Percentiles rank a stretch among this genome's conserved stretches.
Evolutionary conservation across 2,113 vertebrate genomes (phyloP).

Genomic region (Polypterus bichir): DNA sequence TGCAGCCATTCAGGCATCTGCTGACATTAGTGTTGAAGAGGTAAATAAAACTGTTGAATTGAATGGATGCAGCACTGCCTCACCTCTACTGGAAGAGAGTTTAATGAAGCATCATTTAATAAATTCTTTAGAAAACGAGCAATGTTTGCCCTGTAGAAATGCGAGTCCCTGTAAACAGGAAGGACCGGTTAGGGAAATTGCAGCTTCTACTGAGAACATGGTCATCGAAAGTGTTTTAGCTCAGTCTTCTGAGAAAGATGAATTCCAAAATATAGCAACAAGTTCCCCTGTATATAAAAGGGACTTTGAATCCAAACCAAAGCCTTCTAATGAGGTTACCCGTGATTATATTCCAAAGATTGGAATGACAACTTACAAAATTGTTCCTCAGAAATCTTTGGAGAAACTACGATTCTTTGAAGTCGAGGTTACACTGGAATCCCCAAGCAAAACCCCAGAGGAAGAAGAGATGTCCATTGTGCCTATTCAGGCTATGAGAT

Average conservation of each 20-base stretch:
- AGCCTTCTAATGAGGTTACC: constrained; percentile 83
- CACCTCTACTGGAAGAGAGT: constrained; percentile 26
- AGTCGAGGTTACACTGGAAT: constrained; percentile 57
- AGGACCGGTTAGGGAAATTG: constrained; percentile 30
- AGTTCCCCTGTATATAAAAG: constrained; percentile 40
- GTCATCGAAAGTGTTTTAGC: background rate
- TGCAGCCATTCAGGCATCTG: constrained; percentile 25
- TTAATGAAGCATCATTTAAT: constrained; percentile 16
- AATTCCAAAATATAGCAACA: constrained; percentile 25
- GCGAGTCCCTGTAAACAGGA: constrained; percentile 5
- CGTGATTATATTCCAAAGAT: constrained; percentile 89
- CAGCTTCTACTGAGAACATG: constrained; percentile 37
- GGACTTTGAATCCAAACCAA: constrained; percentile 63
- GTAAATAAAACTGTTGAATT: constrained; percentile 8
- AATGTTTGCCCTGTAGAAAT: constrained; percentile 4
- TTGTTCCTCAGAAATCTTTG: constrained; percentile 75
- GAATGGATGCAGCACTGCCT: constrained; percentile 5
- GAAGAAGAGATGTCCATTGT: constrained; percentile 7
- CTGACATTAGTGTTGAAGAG: constrained; percentile 4
- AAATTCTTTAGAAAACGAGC: constrained; percentile 11
- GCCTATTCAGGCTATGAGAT: too few species aligned
- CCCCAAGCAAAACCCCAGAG: constrained; percentile 18
- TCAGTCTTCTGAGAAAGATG: background rate
- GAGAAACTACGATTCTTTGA: constrained; percentile 63
- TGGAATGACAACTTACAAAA: constrained; percentile 92